Evolutionary conservation across 1,140 invertebrate species (phyloP).

Genomic region (Pemphigus obesinymphae): DNA sequence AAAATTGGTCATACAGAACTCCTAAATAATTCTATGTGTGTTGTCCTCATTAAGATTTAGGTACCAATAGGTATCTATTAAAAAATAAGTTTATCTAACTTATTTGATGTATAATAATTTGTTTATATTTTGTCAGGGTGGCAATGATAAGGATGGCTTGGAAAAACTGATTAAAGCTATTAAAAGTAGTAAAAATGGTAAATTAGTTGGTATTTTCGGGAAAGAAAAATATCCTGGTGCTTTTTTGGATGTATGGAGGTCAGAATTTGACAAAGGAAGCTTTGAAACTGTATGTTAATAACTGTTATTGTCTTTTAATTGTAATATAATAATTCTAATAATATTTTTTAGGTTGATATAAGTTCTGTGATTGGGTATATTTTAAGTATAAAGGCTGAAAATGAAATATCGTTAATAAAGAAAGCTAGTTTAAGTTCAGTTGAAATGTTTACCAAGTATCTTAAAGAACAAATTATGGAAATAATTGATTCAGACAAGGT

Average conservation of each 20-base stretch:
- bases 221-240: constrained; percentile 93
- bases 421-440: constrained; percentile 89
- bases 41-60: too few relatives aligned
- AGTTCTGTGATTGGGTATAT: constrained; percentile 77
- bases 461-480: constrained; percentile 97
- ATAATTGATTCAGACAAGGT: constrained; percentile 96
- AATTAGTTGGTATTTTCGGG: constrained; percentile 83
- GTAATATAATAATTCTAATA: neutral
- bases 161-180: constrained; percentile 79
- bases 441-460: constrained; percentile 93
- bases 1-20: too few relatives aligned
- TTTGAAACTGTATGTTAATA: constrained; percentile 66
- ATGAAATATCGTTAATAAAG: constrained; percentile 86
- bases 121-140: constrained; percentile 57
- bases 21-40: too few relatives aligned
- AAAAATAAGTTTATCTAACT: too few relatives aligned
- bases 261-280: constrained; percentile 65
- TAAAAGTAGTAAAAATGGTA: constrained; percentile 83
- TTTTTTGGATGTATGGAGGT: constrained; percentile 88
- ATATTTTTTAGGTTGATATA: constrained; percentile 67
- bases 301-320: neutral
- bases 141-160: constrained; percentile 95
- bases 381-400: constrained; percentile 92
- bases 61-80: too few relatives aligned
- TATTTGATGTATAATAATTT: too few relatives aligned